Evolutionary conservation across 2,113 vertebrate genomes (phyloP).

Genomic region (Pteruthius melanotis): DNA sequence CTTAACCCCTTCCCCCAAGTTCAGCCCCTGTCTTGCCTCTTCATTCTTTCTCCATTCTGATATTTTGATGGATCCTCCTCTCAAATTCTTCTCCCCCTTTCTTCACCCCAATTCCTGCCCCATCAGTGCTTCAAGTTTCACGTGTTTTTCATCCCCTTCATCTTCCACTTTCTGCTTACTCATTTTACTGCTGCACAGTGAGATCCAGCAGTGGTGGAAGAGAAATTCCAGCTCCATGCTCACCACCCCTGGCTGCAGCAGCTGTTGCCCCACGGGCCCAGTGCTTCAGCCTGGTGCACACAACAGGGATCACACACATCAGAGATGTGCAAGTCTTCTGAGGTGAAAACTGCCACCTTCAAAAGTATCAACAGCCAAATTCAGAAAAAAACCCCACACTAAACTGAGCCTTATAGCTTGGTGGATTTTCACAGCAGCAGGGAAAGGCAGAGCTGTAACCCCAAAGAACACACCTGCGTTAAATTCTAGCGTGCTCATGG

Average conservation of each 20-base stretch:
- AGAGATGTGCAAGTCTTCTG: background rate
- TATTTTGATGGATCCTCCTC: background rate
- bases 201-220: background rate
- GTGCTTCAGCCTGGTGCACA: rapidly evolving
- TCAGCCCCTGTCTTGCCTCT: background rate
- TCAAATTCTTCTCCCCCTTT: background rate
- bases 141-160: background rate
- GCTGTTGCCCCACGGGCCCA: rapidly evolving
- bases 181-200: background rate
- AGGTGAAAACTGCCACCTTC: background rate
- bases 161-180: background rate
- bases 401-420: background rate
- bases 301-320: background rate
- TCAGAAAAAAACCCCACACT: background rate
- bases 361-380: background rate
- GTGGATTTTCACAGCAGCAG: background rate
- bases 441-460: background rate
- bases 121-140: background rate
- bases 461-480: background rate
- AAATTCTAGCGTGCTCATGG: background rate
- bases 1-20: background rate
- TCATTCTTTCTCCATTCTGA: background rate
- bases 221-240: background rate
- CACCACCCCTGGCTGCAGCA: background rate
- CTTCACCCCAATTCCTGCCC: background rate